Conservation (phyloP, 2,113 vertebrate species). For the Lampris megalopsis region DNA sequence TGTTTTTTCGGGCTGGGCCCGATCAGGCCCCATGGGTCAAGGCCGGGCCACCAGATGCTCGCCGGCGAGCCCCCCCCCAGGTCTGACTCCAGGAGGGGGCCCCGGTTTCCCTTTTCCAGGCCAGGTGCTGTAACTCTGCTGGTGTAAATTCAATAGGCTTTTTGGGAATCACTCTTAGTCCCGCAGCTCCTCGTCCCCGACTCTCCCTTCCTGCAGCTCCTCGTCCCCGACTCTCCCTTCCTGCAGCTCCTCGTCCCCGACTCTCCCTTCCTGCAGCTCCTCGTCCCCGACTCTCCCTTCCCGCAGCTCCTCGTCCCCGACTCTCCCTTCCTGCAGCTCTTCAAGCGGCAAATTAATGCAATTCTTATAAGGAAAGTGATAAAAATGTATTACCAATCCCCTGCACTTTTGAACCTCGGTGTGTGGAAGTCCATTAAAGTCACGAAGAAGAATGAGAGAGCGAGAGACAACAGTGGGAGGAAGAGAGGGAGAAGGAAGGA, state of each 20-base stretch:
- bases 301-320: background rate
- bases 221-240: too few relatives aligned
- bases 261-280: conserved; percentile 7
- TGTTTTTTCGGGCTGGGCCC: too few relatives aligned
- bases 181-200: background rate
- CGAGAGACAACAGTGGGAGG: conserved; percentile 7
- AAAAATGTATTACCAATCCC: conserved; percentile 66
- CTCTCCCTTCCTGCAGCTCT: conserved; percentile 19
- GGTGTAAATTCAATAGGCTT: too few relatives aligned
- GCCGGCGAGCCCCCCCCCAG: too few relatives aligned
- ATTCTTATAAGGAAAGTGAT: conserved; percentile 67
- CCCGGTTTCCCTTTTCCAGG: too few relatives aligned
- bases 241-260: conserved; percentile 17
- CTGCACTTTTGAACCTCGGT: conserved; percentile 68
- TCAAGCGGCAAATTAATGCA: conserved; percentile 55
- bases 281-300: background rate
- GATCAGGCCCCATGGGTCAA: too few relatives aligned
- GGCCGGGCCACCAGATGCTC: too few relatives aligned
- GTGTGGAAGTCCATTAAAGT: conserved; percentile 54
- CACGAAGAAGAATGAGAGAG: conserved; percentile 9
- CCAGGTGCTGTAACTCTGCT: too few relatives aligned
- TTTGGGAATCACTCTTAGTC: too few relatives aligned
- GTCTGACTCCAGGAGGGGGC: too few relatives aligned
- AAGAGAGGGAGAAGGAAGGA: background rate
- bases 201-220: background rate